A percentile compares a stretch with the other conserved stretches of the same genome.
Conservation (phyloP, 2,113 vertebrate genomes). For the Atherinomorus stipes region DNA sequence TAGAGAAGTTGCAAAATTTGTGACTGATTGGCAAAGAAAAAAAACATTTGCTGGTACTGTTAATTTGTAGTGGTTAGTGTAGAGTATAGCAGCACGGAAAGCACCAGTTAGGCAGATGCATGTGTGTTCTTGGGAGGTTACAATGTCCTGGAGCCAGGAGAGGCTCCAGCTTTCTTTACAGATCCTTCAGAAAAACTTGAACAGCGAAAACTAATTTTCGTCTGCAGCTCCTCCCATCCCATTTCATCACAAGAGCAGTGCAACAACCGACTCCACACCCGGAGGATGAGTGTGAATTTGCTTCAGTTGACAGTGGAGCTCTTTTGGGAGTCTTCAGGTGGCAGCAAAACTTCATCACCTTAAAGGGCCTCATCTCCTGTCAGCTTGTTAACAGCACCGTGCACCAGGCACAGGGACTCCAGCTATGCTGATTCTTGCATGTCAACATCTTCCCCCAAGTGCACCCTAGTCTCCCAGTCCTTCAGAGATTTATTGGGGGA, state of each 20-base stretch:
- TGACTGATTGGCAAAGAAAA: too few relatives aligned
- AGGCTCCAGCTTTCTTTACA: not conserved
- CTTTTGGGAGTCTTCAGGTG: constrained; percentile 43
- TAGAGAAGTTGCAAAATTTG: too few relatives aligned
- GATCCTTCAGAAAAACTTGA: not conserved
- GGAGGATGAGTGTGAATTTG: constrained; percentile 35
- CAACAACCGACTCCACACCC: constrained; percentile 35
- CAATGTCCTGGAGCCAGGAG: constrained; percentile 25
- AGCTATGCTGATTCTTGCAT: constrained; percentile 58
- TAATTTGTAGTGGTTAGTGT: constrained; percentile 1
- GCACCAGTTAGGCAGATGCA: constrained; percentile 46
- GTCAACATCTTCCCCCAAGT: constrained; percentile 18
- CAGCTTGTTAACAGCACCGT: constrained; percentile 59
- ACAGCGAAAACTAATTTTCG: not conserved
- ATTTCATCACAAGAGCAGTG: not conserved
- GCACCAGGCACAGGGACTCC: constrained; percentile 33
- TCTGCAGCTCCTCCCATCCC: not conserved
- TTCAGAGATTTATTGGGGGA: constrained; percentile 43
- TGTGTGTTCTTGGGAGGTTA: constrained; percentile 38
- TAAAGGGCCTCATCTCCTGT: constrained; percentile 49
- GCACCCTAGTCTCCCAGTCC: constrained; percentile 6
- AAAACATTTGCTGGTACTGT: not conserved
- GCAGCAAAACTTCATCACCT: constrained; percentile 23
- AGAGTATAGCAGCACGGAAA: constrained; percentile 16
- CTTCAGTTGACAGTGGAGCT: constrained; percentile 44